Evolutionary conservation across 2,797 vertebrate species (phyloP).

Genomic region (Micropoecilia bifurca): DNA sequence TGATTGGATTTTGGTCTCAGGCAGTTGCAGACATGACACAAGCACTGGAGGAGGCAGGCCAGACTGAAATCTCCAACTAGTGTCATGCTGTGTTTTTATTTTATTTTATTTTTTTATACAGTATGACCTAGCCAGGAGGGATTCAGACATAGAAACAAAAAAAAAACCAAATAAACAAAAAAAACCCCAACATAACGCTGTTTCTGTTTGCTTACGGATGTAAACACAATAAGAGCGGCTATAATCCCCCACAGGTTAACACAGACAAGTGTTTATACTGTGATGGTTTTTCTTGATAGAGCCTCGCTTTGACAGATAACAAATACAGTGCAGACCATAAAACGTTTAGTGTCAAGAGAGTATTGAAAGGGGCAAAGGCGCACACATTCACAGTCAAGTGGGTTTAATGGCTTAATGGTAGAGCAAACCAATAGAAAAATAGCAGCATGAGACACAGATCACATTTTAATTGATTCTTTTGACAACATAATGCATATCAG

Average conservation of each 20-base stretch:
- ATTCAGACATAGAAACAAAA: conserved; percentile 32
- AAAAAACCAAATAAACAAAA: conserved; percentile 1
- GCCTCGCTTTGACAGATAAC: conserved; percentile 43
- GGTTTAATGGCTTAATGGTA: conserved; percentile 49
- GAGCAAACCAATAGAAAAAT: conserved; percentile 43
- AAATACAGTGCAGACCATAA: conserved; percentile 35
- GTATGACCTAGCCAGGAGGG: conserved; percentile 63
- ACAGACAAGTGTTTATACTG: conserved; percentile 30
- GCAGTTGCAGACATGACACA: conserved; percentile 66
- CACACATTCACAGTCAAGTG: conserved; percentile 43
- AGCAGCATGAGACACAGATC: conserved; percentile 36
- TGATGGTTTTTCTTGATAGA: conserved; percentile 34
- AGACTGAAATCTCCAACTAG: conserved; percentile 48
- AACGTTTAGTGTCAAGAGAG: conserved; percentile 45
- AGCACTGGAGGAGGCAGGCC: conserved; percentile 51
- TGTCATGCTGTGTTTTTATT: conserved; percentile 46
- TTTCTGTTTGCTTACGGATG: conserved; percentile 33
- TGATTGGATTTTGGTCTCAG: conserved; percentile 80
- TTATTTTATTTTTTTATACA: conserved; percentile 47
- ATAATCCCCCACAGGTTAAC: conserved; percentile 33
- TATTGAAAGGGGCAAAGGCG: conserved; percentile 37
- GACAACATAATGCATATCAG: conserved; percentile 30
- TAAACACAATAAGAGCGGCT: conserved; percentile 39
- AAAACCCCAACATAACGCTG: no score
- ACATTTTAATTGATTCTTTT: conserved; percentile 57